Base-by-base conservation (phyloP, 2,888 invertebrate species). In the Torymus tubicola region DNA sequence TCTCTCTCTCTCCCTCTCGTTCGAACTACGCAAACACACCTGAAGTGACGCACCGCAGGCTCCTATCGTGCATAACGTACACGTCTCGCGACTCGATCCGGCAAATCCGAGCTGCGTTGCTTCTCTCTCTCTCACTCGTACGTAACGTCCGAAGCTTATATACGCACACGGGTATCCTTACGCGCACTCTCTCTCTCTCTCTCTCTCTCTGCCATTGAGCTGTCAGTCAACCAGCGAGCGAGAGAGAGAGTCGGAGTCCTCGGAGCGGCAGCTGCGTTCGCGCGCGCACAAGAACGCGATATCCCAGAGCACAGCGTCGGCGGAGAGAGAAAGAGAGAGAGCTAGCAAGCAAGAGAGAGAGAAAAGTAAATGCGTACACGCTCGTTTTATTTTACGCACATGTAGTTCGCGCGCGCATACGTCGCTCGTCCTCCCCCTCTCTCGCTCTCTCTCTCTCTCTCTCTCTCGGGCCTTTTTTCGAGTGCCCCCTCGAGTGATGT, bases 221-320 rank as follows among this genome's bases (percentile, higher is more conserved):
- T 89, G 90, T 90, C 90, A 90, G 85, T 90, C 90, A 90, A 84
- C 74, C 78, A 8, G 42, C 42, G 1, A 42, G 31, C 3, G 31
- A 31, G 31, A 24, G 31, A 42, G 73, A 83, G 84, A 83, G 85
- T 84, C 83, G 71, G 75, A 83, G 82, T 83, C 67, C 81, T 42
- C 63, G 55, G 24, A 24, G 74, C 31, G 14, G n/a, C 21, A 50
- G 55, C 53, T 53, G 63, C 57, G 12, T 2, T 42, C 4, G 16
- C 21, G 52, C 24, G 42, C 42, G 42, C 42, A 83, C 42, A 83
- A 84, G 84, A 85, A 85, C 85, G 86, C 85, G 86, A 84, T 86
- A 86, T 85, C 85, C 84, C 84, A 84, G 79, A 75, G 73, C 71
- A 75, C 71, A 63, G 65, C 60, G 71, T 80, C 81, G 70, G 73